Percentiles rank a stretch among this genome's conserved stretches.
Conservation (phyloP, 2,888 invertebrate genomes). For the Macroteleia sp. region DNA sequence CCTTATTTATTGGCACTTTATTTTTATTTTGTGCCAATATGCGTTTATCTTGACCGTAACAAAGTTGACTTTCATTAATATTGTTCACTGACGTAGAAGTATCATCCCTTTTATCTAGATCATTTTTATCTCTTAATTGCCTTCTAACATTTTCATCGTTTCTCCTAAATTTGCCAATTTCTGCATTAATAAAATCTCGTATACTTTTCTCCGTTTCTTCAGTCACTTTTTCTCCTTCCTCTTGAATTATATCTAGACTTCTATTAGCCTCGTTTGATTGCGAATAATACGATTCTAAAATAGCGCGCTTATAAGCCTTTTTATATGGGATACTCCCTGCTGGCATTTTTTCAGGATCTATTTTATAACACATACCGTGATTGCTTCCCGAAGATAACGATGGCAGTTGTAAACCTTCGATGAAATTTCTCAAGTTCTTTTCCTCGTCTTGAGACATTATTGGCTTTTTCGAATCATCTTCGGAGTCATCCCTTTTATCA, state of each 20-base stretch:
- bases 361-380: conserved; percentile 11
- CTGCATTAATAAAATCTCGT: conserved; percentile 85
- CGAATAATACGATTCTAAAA: conserved; percentile 86
- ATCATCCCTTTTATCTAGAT: too few species aligned
- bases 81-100: too few species aligned
- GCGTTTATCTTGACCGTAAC: too few species aligned
- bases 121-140: conserved; percentile 21
- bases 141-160: conserved; percentile 76
- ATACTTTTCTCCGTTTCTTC: conserved; percentile 85
- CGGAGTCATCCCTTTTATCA: conserved; percentile 79
- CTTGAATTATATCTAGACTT: conserved; percentile 90
- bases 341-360: conserved; percentile 36
- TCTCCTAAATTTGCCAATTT: conserved; percentile 83
- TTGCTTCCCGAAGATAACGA: conserved; percentile 54
- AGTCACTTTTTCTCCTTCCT: conserved; percentile 87
- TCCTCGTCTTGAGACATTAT: conserved; percentile 77
- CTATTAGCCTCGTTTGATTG: conserved; percentile 87
- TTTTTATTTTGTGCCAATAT: too few species aligned
- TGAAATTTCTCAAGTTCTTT: conserved; percentile 76
- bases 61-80: too few species aligned
- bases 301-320: conserved; percentile 85
- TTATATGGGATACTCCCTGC: conserved; percentile 78
- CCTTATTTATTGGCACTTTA: background rate
- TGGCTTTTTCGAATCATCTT: conserved; percentile 54
- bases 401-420: conserved; percentile 76